These are phyloP conservation scores for Mormyrus lacerda DNA, from an alignment of 2,113 vertebrate genomes.

Conservation along the genomic window DNA sequence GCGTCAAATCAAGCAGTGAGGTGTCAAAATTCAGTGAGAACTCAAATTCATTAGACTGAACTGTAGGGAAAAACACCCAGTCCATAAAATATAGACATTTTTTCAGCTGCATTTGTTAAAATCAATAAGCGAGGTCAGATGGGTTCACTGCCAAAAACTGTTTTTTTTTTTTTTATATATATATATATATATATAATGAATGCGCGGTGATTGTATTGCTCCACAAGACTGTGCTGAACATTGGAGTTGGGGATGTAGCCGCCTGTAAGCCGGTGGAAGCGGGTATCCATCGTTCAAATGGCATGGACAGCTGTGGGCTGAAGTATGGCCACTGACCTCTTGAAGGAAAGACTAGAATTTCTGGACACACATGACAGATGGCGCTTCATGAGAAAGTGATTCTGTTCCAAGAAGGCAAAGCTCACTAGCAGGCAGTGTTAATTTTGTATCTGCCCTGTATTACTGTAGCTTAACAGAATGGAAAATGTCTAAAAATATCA, in stretches of 20 bases:
- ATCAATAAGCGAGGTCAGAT: slow-evolving; percentile 1
- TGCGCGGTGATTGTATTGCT: not conserved
- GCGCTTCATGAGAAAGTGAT: not conserved
- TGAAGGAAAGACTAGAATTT: not conserved
- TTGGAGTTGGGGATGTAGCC: not conserved
- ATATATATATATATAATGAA: no score
- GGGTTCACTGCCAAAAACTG: not conserved
- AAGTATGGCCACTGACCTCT: not conserved
- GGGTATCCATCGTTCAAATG: not conserved
- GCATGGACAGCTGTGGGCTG: not conserved
- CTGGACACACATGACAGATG: not conserved
- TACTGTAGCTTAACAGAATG: not conserved
- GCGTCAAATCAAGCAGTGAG: not conserved
- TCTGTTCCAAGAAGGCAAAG: not conserved
- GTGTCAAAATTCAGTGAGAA: not conserved
- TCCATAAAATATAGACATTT: not conserved
- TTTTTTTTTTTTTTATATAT: not conserved
- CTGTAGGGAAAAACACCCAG: not conserved
- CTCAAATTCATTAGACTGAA: not conserved
- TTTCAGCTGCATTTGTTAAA: not conserved
- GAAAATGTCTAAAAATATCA: not conserved
- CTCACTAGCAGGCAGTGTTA: not conserved
- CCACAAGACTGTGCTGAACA: not conserved
- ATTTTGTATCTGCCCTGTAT: not conserved
- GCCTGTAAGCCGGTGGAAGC: not conserved